Evolutionary conservation across 2,888 invertebrate species (phyloP).

Genomic region (Phengaris arion): DNA sequence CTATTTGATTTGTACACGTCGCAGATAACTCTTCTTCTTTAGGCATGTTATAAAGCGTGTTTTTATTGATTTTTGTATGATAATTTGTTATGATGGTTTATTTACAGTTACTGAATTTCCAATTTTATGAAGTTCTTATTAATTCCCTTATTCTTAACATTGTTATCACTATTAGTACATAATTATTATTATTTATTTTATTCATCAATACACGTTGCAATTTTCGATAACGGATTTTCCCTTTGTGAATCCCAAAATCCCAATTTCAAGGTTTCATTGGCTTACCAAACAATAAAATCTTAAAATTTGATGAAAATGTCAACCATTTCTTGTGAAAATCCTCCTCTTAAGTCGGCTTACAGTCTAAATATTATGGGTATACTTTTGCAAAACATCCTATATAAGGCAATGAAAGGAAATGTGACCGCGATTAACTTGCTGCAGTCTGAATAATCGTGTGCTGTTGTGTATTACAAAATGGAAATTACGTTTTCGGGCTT

Average conservation of each 20-base stretch:
- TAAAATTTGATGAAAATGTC: not conserved
- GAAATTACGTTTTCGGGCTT: not conserved
- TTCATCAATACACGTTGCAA: not conserved
- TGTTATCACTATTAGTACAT: no score
- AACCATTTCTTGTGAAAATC: not conserved
- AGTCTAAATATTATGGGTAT: not conserved
- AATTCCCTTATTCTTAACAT: no score
- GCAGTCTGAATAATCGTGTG: not conserved
- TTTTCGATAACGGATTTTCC: not conserved
- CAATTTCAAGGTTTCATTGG: not conserved
- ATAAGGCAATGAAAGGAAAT: no score
- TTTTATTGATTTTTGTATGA: not conserved
- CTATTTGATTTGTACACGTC: not conserved
- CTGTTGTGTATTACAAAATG: not conserved
- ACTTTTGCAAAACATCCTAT: no score
- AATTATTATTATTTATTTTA: no score
- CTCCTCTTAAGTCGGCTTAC: not conserved
- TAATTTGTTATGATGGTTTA: no score
- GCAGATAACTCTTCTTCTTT: not conserved
- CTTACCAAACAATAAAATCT: not conserved
- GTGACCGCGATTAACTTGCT: no score
- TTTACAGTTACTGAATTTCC: no score
- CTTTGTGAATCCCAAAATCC: not conserved
- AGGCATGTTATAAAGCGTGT: not conserved
- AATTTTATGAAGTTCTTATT: no score